phyloP scores from a whole-genome alignment of 2,113 vertebrate species.

The Lepus europaeus region DNA sequence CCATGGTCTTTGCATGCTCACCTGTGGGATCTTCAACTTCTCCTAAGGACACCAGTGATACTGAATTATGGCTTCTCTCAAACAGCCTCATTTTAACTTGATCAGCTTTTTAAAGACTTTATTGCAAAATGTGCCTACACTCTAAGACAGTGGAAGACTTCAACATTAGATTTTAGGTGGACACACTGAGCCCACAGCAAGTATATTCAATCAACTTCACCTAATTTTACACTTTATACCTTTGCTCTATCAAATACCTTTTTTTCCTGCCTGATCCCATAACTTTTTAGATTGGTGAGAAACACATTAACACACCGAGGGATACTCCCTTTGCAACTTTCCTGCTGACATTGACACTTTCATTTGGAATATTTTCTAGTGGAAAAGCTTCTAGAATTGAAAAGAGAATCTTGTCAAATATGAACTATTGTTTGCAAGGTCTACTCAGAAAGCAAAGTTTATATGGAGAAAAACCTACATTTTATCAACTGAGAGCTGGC shows the following conservation, averaged over 20 bases:
- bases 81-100: background rate
- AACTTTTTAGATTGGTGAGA: background rate
- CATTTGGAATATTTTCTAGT: background rate
- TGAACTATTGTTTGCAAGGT: slow-evolving; percentile 1
- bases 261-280: background rate
- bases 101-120: background rate
- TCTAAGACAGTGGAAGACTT: background rate
- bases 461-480: background rate
- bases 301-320: background rate
- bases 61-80: background rate
- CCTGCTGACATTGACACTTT: background rate
- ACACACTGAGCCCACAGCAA: background rate
- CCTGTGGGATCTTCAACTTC: background rate
- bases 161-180: background rate
- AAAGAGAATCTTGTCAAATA: slow-evolving; percentile 2
- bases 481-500: background rate
- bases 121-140: background rate
- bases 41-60: background rate
- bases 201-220: background rate
- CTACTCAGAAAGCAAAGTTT: background rate
- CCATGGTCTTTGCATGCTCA: background rate
- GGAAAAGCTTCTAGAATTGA: background rate
- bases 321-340: background rate
- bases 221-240: background rate
- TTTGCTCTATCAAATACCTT: background rate